Evolutionary conservation across 2,888 invertebrate genomes (phyloP), one percentile per base, ranked within the genome.

Genomic region (Napeogenes sylphis): DNA sequence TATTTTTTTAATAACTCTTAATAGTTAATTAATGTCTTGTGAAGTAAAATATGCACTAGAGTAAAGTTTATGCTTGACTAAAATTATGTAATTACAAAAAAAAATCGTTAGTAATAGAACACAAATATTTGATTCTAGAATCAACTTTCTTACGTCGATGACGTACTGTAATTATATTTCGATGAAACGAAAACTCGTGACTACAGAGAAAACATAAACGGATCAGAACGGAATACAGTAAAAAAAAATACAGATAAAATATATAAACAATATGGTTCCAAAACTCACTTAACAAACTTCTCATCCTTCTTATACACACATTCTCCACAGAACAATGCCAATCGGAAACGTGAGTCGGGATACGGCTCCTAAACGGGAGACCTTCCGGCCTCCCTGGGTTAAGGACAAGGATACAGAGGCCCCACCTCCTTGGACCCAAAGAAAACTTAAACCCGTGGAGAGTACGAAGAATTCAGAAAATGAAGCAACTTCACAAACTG

Each of bases 311-410:
- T 47, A 57, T 30, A 66, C 62, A 64, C 47, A 60, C 59, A 38
- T 56, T 55, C 56, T 61, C 58, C 59, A 56, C 66, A 68, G 64
- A 68, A 64, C 61, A 85, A 71, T 89, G 87, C 90, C 90, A 63
- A 90, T 90, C 68, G 91, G 91, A 47, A 90, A 87, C 75, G 80
- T 89, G 62, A 92, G 89, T 70, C 91, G 90, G 70, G 92, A 92
- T 66, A 83, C 89, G 53, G 82, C 87, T 33, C 85, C 92, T 55
- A 92, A 92, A 76, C 87, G 94, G 68, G 94, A 94, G 68, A 93
- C 93, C 65, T 94, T 93, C 80, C 88, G 94, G 67, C 94, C 95
- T 47, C 95, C 95, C 5, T 95, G 95, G 94, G 94, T 95, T 58
- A 94, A 94, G 76, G 93, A 93, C 0, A 92, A 91, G 64, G 93